These are phyloP conservation scores for Kobus ellipsiprymnus DNA, from an alignment of 2,113 vertebrate genomes.

Conservation along the genomic window DNA sequence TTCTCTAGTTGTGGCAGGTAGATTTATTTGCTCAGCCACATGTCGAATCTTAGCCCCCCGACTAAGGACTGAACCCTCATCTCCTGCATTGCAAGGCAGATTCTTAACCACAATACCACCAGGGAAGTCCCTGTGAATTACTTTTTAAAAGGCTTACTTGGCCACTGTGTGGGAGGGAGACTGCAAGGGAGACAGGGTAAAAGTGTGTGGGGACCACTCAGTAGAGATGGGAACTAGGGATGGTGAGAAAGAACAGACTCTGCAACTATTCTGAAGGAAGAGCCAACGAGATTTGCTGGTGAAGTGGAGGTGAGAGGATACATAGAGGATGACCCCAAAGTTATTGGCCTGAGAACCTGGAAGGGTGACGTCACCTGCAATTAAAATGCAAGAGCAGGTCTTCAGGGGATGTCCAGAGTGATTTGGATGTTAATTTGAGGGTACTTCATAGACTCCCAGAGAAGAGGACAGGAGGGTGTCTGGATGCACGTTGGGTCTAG, in stretches of 20 bases:
- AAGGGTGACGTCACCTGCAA: rapidly evolving
- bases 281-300: background rate
- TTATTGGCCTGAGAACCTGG: background rate
- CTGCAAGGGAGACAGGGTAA: too few relatives aligned
- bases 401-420: background rate
- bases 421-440: background rate
- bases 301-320: too few relatives aligned
- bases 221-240: background rate
- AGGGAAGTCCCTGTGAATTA: background rate
- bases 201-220: background rate
- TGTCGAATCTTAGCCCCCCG: background rate
- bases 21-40: background rate
- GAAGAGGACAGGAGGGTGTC: background rate
- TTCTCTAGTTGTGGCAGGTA: background rate
- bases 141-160: background rate
- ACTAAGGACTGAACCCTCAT: background rate
- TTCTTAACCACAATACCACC: background rate
- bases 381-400: background rate
- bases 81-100: background rate
- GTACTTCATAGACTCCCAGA: background rate
- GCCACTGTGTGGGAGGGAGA: background rate
- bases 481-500: background rate
- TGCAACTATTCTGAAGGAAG: background rate
- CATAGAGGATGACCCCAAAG: rapidly evolving
- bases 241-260: background rate